A percentile compares a stretch with the other conserved stretches of the same genome.
These are phyloP conservation scores for Corythoichthys intestinalis DNA, from an alignment of 2,113 vertebrate genomes.

Conservation along the genomic window DNA sequence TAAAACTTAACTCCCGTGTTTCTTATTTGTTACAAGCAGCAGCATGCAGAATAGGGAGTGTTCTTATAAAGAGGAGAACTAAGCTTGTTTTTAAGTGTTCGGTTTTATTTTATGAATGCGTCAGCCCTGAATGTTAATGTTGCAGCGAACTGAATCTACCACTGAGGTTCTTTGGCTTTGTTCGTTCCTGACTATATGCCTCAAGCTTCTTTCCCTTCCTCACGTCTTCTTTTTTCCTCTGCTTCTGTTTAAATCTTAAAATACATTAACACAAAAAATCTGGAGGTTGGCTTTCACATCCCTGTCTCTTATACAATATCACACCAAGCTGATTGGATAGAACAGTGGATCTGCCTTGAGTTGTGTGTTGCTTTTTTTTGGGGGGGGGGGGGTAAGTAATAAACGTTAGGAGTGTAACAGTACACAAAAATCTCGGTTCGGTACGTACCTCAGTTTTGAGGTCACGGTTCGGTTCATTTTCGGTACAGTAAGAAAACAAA, in stretches of 20 bases:
- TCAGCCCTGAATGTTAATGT: constrained; percentile 41
- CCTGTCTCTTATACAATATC: constrained; percentile 56
- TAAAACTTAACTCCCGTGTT: constrained; percentile 40
- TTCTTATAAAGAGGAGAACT: constrained; percentile 15
- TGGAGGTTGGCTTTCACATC: constrained; percentile 37
- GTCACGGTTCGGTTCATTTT: too few relatives aligned
- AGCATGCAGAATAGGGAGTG: constrained; percentile 9
- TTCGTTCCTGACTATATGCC: constrained; percentile 44
- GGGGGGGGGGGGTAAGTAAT: too few relatives aligned
- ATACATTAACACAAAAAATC: constrained; percentile 18
- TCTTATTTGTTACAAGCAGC: constrained; percentile 29
- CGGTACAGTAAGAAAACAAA: too few relatives aligned
- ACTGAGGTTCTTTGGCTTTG: constrained; percentile 44
- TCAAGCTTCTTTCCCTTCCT: constrained; percentile 28
- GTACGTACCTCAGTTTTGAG: too few relatives aligned
- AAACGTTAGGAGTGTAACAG: too few relatives aligned
- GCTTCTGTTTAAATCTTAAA: constrained; percentile 27
- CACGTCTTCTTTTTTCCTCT: constrained; percentile 18
- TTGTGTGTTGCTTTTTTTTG: constrained; percentile 45
- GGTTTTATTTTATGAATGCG: constrained; percentile 15
- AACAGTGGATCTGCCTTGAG: constrained; percentile 24
- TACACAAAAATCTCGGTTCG: too few relatives aligned
- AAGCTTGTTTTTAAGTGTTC: constrained; percentile 25
- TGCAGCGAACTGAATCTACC: constrained; percentile 45
- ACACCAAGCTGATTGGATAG: constrained; percentile 59